Percentiles rank a stretch among this genome's conserved stretches.
These are phyloP conservation scores for Cecropterus lyciades DNA, from an alignment of 1,140 invertebrate species.

Conservation along the genomic window DNA sequence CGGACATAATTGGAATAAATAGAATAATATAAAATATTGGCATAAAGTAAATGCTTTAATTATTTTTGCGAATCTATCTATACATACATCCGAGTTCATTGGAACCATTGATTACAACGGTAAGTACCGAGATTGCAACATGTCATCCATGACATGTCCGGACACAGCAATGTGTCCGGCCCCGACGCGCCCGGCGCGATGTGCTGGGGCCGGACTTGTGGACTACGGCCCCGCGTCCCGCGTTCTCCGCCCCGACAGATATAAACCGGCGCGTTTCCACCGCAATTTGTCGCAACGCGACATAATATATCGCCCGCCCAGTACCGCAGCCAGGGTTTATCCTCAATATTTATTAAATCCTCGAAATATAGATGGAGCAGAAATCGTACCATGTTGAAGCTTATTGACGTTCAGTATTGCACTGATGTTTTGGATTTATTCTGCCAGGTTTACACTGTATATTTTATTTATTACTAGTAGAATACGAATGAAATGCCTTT, in stretches of 20 bases:
- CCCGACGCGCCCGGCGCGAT: background rate
- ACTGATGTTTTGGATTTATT: background rate
- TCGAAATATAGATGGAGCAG: conserved; percentile 9
- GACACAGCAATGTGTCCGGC: background rate
- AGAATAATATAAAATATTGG: too few relatives aligned
- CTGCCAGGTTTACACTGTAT: too few relatives aligned
- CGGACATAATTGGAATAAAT: too few relatives aligned
- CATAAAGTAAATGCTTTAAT: too few relatives aligned
- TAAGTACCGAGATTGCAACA: background rate
- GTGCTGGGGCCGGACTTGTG: background rate
- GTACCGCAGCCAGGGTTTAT: conserved; percentile 5
- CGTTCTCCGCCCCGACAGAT: background rate
- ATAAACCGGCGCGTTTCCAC: conserved; percentile 10
- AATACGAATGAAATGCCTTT: too few relatives aligned
- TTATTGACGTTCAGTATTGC: conserved; percentile 5
- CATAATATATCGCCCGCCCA: conserved; percentile 17
- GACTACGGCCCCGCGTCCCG: background rate
- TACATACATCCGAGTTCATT: background rate
- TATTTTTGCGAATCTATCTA: too few relatives aligned
- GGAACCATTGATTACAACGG: background rate
- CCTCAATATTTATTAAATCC: conserved; percentile 22
- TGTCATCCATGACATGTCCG: conserved; percentile 1
- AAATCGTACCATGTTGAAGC: conserved; percentile 6
- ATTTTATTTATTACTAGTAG: too few relatives aligned
- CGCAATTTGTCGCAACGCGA: conserved; percentile 26